A percentile compares a stretch with the other conserved stretches of the same genome.
These are phyloP conservation scores for Calliphora vicina DNA, from an alignment of 1,140 invertebrate genomes.

Conservation along the genomic window DNA sequence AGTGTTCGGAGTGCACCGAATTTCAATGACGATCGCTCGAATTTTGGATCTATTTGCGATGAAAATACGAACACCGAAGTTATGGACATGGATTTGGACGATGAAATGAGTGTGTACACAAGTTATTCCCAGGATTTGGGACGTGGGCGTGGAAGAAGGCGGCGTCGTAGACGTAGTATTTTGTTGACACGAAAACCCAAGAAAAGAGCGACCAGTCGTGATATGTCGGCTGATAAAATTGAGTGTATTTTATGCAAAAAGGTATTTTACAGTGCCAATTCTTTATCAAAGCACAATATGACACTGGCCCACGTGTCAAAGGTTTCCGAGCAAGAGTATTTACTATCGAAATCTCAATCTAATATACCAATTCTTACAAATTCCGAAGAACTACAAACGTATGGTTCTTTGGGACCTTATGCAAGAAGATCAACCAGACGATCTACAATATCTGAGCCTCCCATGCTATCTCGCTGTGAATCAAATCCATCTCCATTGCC, in stretches of 20 bases:
- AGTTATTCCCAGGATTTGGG: constrained; percentile 58
- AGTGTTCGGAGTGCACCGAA: constrained; percentile 60
- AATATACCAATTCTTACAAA: constrained; percentile 7
- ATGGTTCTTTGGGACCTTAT: background rate
- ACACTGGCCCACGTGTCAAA: constrained; percentile 67
- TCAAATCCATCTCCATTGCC: background rate
- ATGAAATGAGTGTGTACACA: constrained; percentile 61
- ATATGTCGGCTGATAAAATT: constrained; percentile 46
- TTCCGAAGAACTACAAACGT: background rate
- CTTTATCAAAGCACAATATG: constrained; percentile 65
- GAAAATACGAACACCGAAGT: constrained; percentile 60
- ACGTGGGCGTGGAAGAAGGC: constrained; percentile 44
- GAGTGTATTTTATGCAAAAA: constrained; percentile 65
- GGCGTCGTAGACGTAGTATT: constrained; percentile 50
- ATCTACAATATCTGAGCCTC: constrained; percentile 15
- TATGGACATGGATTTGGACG: constrained; percentile 61
- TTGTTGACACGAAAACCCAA: constrained; percentile 54
- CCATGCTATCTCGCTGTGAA: background rate
- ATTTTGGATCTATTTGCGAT: constrained; percentile 54
- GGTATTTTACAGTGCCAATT: constrained; percentile 62
- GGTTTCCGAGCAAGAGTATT: constrained; percentile 66
- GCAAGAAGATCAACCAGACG: constrained; percentile 7
- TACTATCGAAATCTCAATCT: constrained; percentile 46
- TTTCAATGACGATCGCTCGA: constrained; percentile 57
- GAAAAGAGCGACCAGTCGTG: constrained; percentile 43